Conservation (phyloP, 2,797 vertebrate species). For the Rhinoraja longicauda region DNA sequence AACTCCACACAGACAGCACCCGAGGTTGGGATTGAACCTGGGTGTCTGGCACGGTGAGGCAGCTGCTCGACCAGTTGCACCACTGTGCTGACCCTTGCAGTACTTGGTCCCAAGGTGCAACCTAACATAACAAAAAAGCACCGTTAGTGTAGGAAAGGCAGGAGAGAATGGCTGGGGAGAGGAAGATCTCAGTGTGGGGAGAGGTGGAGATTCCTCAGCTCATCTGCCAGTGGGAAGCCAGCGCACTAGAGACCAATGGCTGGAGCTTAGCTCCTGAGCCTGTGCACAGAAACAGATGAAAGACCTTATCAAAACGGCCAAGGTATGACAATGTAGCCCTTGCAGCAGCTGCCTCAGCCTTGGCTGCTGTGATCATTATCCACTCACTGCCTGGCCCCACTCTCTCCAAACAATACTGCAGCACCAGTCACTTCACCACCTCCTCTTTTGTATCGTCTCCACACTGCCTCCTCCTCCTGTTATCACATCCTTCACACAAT, state of each 20-base stretch:
- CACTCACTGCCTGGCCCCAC: background rate
- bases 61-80: no score
- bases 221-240: background rate
- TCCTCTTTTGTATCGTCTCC: background rate
- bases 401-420: background rate
- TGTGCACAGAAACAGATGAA: background rate
- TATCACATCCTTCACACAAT: no score
- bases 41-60: no score
- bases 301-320: background rate
- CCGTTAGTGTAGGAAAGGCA: no score
- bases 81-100: no score
- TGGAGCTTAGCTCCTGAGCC: background rate
- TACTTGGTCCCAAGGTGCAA: no score
- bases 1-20: no score
- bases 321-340: background rate
- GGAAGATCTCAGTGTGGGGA: background rate
- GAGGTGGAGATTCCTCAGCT: background rate
- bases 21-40: no score
- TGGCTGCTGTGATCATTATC: background rate
- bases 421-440: background rate
- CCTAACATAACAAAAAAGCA: no score
- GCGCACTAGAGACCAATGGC: background rate
- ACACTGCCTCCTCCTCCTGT: no score
- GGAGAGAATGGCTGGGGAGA: background rate
- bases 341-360: background rate